Conservation (phyloP, 2,797 vertebrate genomes). For the Gambusia yucatana region DNA sequence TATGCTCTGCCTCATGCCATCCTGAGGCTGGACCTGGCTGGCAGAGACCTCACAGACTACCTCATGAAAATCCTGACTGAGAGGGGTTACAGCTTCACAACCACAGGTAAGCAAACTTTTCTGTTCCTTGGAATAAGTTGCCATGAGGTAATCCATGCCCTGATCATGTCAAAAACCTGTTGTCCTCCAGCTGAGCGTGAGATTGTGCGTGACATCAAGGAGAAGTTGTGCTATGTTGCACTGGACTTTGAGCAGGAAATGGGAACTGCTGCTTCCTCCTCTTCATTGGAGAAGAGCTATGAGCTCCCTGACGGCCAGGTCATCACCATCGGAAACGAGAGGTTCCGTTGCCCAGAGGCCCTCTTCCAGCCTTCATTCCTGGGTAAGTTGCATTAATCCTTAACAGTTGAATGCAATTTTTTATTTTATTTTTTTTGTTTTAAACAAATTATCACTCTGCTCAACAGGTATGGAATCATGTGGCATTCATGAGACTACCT, state of each 20-base stretch:
- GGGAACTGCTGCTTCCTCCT: constrained; percentile 92
- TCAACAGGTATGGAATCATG: constrained; percentile 94
- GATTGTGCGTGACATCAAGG: constrained; percentile 98
- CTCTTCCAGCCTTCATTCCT: constrained; percentile 99
- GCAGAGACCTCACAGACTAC: constrained; percentile 99
- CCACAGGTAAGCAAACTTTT: constrained; percentile 78
- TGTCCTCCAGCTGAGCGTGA: constrained; percentile 86
- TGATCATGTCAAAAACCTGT: background rate
- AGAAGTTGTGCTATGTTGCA: constrained; percentile 96
- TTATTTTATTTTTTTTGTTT: background rate
- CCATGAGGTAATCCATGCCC: background rate
- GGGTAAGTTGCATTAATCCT: constrained; percentile 77
- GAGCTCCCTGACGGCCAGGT: constrained; percentile 97
- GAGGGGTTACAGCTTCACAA: constrained; percentile 97
- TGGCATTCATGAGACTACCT: constrained; percentile 98
- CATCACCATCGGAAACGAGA: constrained; percentile 97
- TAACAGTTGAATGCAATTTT: background rate
- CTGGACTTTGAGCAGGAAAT: constrained; percentile 99
- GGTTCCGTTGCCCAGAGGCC: constrained; percentile 95
- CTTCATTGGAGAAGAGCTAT: constrained; percentile 96
- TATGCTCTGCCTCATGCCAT: constrained; percentile 98
- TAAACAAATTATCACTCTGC: background rate
- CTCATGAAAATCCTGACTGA: constrained; percentile 99
- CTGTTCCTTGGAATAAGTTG: background rate
- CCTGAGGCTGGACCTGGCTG: constrained; percentile 97